These are phyloP conservation scores for Drosophila formosana DNA, from an alignment of 2,888 invertebrate genomes.

Conservation along the genomic window DNA sequence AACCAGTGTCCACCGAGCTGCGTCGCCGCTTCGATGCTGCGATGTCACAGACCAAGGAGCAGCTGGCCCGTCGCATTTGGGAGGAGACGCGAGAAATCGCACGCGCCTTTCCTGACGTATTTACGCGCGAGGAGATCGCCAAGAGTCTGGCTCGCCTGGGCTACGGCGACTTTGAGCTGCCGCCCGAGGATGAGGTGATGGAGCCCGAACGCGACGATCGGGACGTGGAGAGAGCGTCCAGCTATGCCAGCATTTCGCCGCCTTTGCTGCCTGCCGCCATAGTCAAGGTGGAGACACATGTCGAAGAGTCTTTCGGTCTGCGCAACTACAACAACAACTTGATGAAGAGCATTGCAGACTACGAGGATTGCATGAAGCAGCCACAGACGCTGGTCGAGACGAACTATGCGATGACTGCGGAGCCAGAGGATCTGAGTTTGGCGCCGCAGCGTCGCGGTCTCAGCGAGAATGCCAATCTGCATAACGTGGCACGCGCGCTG, in stretches of 20 bases:
- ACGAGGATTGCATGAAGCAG: constrained; percentile 75
- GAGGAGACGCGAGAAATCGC: constrained; percentile 84
- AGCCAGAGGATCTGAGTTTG: constrained; percentile 83
- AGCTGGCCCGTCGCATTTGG: constrained; percentile 82
- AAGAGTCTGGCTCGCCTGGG: constrained; percentile 81
- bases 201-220: constrained; percentile 36
- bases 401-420: constrained; percentile 36
- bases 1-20: constrained; percentile 56
- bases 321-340: constrained; percentile 80
- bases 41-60: constrained; percentile 76
- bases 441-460: constrained; percentile 66
- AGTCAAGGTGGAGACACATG: constrained; percentile 57
- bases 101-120: constrained; percentile 83
- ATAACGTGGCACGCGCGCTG: constrained; percentile 80
- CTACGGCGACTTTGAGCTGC: constrained; percentile 79
- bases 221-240: constrained; percentile 21
- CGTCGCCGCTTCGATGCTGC: constrained; percentile 63
- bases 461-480: constrained; percentile 80
- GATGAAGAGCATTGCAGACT: constrained; percentile 81
- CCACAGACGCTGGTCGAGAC: constrained; percentile 42
- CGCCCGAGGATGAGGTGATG: constrained; percentile 63
- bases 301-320: constrained; percentile 45
- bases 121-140: constrained; percentile 83
- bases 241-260: constrained; percentile 49
- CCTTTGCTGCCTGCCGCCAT: neutral